A percentile compares a stretch with the other conserved stretches of the same genome.
phyloP scores from a whole-genome alignment of 2,113 vertebrate species.

The Dasyurus viverrinus region DNA sequence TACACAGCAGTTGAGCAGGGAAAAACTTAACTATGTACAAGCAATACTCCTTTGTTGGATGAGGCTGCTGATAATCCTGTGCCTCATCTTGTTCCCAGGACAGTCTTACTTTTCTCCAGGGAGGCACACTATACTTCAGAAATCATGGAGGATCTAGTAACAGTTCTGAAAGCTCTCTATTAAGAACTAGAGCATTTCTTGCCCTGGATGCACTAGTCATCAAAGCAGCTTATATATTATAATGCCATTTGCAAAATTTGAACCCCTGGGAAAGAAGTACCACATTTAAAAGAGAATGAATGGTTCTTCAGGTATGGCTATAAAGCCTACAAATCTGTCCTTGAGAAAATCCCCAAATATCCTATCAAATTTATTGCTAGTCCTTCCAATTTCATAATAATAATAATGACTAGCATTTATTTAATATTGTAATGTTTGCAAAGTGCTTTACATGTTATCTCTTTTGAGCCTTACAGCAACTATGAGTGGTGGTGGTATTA shows the following conservation, averaged over 20 bases:
- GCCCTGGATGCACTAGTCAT: neutral
- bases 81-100: neutral
- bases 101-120: neutral
- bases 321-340: neutral
- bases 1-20: neutral
- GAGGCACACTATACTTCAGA: neutral
- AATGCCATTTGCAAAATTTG: neutral
- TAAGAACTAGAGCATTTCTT: neutral
- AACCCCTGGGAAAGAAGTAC: neutral
- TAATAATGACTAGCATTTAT: neutral
- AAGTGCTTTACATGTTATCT: neutral
- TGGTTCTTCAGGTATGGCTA: neutral
- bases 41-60: neutral
- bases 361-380: neutral
- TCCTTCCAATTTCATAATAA: neutral
- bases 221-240: neutral
- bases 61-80: neutral
- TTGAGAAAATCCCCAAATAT: neutral
- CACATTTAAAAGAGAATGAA: neutral
- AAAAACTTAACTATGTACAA: neutral
- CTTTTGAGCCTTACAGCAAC: neutral
- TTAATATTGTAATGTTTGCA: neutral
- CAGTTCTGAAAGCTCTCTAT: neutral
- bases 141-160: neutral
- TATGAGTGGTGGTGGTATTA: neutral